Evolutionary conservation across 2,797 vertebrate genomes (phyloP).

Genomic region (Amazona ochrocephala): DNA sequence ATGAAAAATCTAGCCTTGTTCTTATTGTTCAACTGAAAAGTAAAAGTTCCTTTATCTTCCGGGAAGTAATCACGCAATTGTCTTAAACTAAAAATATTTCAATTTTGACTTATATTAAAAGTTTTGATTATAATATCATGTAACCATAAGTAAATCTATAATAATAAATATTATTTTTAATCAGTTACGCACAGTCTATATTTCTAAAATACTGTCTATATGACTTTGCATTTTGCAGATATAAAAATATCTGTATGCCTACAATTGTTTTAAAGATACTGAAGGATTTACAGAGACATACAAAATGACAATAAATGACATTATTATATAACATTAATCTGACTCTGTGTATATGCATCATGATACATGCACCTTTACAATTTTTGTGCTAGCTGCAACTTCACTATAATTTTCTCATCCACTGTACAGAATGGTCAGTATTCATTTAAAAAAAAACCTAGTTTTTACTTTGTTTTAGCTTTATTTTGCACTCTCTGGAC

Average conservation of each 20-base stretch:
- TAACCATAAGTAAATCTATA: not conserved
- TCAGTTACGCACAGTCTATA: not conserved
- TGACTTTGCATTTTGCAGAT: not conserved
- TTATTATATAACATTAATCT: not conserved
- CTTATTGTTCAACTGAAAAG: not conserved
- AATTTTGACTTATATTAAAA: not conserved
- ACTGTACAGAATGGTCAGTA: not conserved
- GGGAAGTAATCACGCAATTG: not conserved
- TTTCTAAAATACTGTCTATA: not conserved
- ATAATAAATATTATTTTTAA: not conserved
- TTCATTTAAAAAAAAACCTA: not conserved
- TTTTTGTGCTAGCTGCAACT: not conserved
- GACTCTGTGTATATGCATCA: not conserved
- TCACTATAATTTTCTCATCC: not conserved
- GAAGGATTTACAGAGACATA: not conserved
- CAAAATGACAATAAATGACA: not conserved
- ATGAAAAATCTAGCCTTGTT: not conserved
- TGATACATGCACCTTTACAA: not conserved
- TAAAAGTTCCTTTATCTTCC: not conserved
- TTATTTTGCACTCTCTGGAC: not conserved
- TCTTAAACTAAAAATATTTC: not conserved
- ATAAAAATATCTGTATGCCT: not conserved
- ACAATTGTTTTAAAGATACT: not conserved
- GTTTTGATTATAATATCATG: not conserved
- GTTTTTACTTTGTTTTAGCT: not conserved